Percentiles rank a stretch among this genome's conserved stretches.
These are phyloP conservation scores for Tethea ocularis DNA, from an alignment of 2,888 invertebrate genomes.

Conservation along the genomic window DNA sequence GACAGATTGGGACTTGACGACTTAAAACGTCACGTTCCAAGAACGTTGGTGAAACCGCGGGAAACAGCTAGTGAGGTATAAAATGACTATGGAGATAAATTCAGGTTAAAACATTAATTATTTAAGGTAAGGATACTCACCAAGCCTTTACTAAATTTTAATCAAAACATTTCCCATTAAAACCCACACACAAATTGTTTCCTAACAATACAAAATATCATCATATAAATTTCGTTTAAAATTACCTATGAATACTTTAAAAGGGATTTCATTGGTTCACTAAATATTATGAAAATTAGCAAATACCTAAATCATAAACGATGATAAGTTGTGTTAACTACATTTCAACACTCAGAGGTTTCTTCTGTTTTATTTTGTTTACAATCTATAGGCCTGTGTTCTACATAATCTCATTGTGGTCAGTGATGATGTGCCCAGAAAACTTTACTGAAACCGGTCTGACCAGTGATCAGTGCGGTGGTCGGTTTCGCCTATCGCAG, in stretches of 20 bases:
- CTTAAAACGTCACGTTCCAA: too few species aligned
- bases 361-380: background rate
- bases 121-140: background rate
- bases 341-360: background rate
- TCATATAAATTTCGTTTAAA: background rate
- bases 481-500: too few species aligned
- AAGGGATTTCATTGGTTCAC: slow-evolving; percentile 1
- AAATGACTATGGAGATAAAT: background rate
- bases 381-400: too few species aligned
- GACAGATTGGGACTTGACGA: too few species aligned
- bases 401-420: too few species aligned
- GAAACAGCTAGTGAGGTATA: too few species aligned
- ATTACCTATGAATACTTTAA: background rate
- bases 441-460: too few species aligned
- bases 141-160: background rate
- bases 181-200: background rate
- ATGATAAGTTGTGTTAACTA: background rate
- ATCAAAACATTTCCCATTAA: background rate
- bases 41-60: too few species aligned
- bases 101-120: background rate
- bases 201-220: background rate
- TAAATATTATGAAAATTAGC: background rate
- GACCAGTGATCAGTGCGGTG: too few species aligned
- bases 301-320: background rate
- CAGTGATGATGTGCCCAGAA: too few species aligned